Conservation (phyloP, 1,140 invertebrate genomes). For the Lysiphlebus fabarum region DNA sequence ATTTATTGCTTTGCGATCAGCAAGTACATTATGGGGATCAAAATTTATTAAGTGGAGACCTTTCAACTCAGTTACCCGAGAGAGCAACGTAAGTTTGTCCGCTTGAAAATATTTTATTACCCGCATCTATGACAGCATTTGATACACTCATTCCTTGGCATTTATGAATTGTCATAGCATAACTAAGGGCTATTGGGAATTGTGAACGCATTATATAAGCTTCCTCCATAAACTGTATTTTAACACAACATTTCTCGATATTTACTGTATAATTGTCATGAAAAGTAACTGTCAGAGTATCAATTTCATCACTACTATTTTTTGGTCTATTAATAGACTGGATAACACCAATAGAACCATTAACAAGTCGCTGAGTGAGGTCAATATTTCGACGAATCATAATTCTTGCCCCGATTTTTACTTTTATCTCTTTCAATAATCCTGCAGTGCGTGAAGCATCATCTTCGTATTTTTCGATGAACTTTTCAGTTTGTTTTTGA, state of each 20-base stretch:
- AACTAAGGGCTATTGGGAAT: conserved; percentile 33
- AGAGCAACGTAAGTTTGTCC: conserved; percentile 45
- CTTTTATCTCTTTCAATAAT: conserved; percentile 23
- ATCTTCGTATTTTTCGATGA: conserved; percentile 14
- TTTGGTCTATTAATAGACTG: conserved; percentile 21
- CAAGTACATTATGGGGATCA: conserved; percentile 30
- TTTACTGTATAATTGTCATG: conserved; percentile 19
- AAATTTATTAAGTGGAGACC: conserved; percentile 41
- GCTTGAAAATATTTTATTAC: conserved; percentile 34
- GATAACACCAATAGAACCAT: conserved; percentile 35
- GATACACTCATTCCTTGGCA: conserved; percentile 45
- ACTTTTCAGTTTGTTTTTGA: conserved; percentile 17
- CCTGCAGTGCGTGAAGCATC: conserved; percentile 25
- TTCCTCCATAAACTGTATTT: conserved; percentile 28
- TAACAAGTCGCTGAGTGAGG: conserved; percentile 34
- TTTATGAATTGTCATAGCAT: conserved; percentile 47
- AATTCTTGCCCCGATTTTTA: conserved; percentile 30
- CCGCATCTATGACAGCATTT: conserved; percentile 42
- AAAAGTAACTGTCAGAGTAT: conserved; percentile 25
- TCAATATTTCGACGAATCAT: conserved; percentile 39
- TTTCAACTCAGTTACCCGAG: no score
- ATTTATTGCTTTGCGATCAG: conserved; percentile 28
- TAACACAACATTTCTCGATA: conserved; percentile 28
- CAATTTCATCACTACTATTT: conserved; percentile 21
- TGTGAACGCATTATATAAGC: conserved; percentile 27